Percentiles rank a stretch among this genome's conserved stretches.
Evolutionary conservation across 2,888 invertebrate genomes (phyloP).

Genomic region (Sesia bembeciformis): DNA sequence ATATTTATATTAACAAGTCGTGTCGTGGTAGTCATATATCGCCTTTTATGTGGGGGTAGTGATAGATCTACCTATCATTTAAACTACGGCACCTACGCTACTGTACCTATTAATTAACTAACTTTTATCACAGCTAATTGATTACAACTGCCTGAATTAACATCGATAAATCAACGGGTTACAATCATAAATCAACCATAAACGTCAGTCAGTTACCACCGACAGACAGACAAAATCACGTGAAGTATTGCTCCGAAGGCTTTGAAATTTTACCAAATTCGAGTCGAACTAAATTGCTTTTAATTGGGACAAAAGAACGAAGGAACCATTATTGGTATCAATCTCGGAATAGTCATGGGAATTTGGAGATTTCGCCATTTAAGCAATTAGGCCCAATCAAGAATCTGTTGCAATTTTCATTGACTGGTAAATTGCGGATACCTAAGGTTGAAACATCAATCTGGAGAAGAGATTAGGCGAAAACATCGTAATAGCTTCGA

Average conservation of each 20-base stretch:
- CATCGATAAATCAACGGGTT: slow-evolving; percentile 43
- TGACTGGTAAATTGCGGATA: slow-evolving; percentile 65
- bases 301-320: slow-evolving; percentile 55
- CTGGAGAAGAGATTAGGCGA: slow-evolving; percentile 5
- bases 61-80: too few species aligned
- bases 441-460: slow-evolving; percentile 51
- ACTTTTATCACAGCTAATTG: slow-evolving; percentile 29
- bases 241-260: slow-evolving; percentile 38
- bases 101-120: slow-evolving; percentile 17
- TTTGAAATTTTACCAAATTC: slow-evolving; percentile 28
- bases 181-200: slow-evolving; percentile 39
- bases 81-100: slow-evolving; percentile 3
- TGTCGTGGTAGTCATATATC: too few species aligned
- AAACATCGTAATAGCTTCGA: neutral
- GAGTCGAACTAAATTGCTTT: slow-evolving; percentile 50
- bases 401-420: slow-evolving; percentile 65
- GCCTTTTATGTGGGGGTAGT: too few species aligned
- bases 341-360: slow-evolving; percentile 61
- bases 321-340: slow-evolving; percentile 19
- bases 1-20: too few species aligned
- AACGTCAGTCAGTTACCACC: slow-evolving; percentile 20
- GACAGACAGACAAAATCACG: slow-evolving; percentile 46
- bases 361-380: slow-evolving; percentile 31
- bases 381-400: slow-evolving; percentile 60
- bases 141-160: slow-evolving; percentile 47